Base-by-base conservation (phyloP, 1,140 invertebrate genomes). In the Pentalonia nigronervosa region DNA sequence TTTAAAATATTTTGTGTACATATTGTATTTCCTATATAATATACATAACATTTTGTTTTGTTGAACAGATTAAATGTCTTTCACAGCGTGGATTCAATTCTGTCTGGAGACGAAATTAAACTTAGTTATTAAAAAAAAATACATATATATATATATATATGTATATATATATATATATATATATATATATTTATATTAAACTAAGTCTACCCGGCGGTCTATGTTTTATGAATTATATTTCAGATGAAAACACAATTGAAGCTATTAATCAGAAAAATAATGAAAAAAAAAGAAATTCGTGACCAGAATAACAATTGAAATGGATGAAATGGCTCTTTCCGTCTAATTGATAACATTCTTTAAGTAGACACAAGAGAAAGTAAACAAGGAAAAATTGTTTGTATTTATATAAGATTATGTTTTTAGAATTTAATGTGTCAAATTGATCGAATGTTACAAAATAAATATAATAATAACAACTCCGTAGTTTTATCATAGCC, bases 31-130 rank as follows among this genome's bases (percentile, higher is more conserved):
- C 30, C 30, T 30, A 0, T 67, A 17, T 76, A 76, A n/a, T 76
- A 76, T 53, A 50, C 48, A 88, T 88, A 34, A 7, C 20, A 50
- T 88, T 88, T 88, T 88, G 14, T 87, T 50, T 88, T 88, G 14
- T 30, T n/a, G 17, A n/a, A n/a, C 60, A 50, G 34, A 88, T 88
- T 88, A 88, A 88, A 88, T 88, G 87, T 88, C n/a, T 88, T 48
- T n/a, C 87, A 50, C 48, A 50, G 87, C 47, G 87, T 41, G 41
- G 7, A 86, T 86, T 88, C 87, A 48, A 88, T 88, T 88, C 21
- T 34, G 7, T 88, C 23, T 36, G n/a, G 48, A 20, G 30, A 88
- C 47, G 36, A 88, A 50, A 53, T 88, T 88, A 88, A 88, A 88
- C n/a, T 88, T 88, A n/a, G 48, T 88, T 88, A 53, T 53, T 53